phyloP scores from a whole-genome alignment of 2,797 vertebrate species.

The Ateles fusciceps region DNA sequence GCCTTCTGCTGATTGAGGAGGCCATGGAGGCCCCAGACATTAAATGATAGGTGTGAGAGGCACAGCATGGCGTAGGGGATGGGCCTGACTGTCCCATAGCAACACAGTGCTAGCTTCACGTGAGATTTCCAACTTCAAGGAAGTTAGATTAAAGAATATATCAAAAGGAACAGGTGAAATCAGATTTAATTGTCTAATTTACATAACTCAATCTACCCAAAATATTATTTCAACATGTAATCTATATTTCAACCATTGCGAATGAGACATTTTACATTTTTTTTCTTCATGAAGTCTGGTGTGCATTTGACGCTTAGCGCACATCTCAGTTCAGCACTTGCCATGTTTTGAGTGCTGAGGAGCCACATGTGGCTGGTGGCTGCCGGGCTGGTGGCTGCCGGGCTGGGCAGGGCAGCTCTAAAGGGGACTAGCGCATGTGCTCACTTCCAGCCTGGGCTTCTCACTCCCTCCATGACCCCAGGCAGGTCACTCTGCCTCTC shows the following conservation, averaged over 20 bases:
- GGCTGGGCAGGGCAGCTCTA: neutral
- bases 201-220: neutral
- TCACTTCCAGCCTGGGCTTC: neutral
- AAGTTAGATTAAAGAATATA: neutral
- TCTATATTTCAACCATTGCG: neutral
- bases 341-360: neutral
- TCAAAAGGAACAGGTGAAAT: neutral
- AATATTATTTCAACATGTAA: neutral
- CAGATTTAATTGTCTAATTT: neutral
- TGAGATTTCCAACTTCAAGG: neutral
- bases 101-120: accelerated
- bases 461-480: accelerated
- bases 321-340: accelerated
- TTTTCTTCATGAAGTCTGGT: neutral
- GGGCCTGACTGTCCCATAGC: accelerated
- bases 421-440: accelerated
- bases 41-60: neutral
- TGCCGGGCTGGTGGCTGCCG: accelerated
- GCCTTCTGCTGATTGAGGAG: neutral
- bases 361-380: neutral
- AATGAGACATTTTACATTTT: neutral
- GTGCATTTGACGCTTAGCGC: neutral
- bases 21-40: accelerated
- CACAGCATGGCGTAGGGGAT: accelerated
- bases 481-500: neutral